Evolutionary conservation across 2,888 invertebrate genomes (phyloP).

Genomic region (Drosophila anceps): DNA sequence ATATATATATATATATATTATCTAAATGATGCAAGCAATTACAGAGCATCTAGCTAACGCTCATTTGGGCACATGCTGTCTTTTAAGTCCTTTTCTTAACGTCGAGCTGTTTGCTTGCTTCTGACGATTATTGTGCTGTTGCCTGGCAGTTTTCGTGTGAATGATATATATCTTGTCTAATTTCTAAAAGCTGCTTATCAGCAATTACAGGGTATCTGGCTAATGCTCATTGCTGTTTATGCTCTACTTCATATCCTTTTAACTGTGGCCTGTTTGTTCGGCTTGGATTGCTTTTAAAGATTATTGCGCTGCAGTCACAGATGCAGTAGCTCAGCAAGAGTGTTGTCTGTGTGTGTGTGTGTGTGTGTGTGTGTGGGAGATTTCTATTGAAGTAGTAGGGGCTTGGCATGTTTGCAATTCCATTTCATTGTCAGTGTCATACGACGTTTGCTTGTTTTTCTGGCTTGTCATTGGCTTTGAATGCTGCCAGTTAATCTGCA

Average conservation of each 20-base stretch:
- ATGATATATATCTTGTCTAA: background rate
- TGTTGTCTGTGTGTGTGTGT: background rate
- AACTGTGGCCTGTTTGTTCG: conserved; percentile 32
- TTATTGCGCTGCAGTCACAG: conserved; percentile 47
- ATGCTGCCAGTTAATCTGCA: conserved; percentile 65
- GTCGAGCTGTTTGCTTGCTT: background rate
- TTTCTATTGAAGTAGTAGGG: conserved; percentile 9
- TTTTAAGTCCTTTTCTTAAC: background rate
- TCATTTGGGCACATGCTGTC: background rate
- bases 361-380: background rate
- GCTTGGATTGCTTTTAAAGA: conserved; percentile 59
- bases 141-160: background rate
- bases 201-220: conserved; percentile 26
- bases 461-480: conserved; percentile 65
- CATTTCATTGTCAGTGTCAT: conserved; percentile 81
- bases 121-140: background rate
- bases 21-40: background rate
- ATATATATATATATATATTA: too few relatives aligned
- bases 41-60: background rate
- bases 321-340: conserved; percentile 44
- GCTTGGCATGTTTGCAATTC: conserved; percentile 63
- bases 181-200: background rate
- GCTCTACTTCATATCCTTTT: conserved; percentile 29
- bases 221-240: background rate
- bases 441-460: conserved; percentile 30